Base-by-base conservation (phyloP, 2,888 invertebrate genomes). In the Amphipyra tragopoginis region DNA sequence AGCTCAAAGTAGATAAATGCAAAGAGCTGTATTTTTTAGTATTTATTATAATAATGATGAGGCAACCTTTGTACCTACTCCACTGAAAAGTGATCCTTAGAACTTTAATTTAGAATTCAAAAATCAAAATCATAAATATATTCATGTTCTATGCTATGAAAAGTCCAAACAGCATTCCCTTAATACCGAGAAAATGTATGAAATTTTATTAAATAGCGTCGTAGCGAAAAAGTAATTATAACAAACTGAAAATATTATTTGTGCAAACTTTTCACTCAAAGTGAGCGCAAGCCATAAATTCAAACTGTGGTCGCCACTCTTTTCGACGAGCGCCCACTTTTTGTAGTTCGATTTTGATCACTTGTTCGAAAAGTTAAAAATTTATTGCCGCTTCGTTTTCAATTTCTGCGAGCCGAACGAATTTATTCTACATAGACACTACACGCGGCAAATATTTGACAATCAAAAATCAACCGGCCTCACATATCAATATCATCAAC, bases 331-430 rank as follows among this genome's bases (percentile, higher is more conserved):
- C 82, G 86, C 77, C 84, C 85, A 88, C 84, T 92, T 93, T 93
- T 92, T 90, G 86, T 90, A 92, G 90, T 91, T 90, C 87, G 84
- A 89, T 90, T 90, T 90, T 89, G 92, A 93, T 93, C 90, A 91
- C 91, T 91, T 89, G 90, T 89, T 91, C 84, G 85, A 85, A 91
- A 92, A 92, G 92, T 93, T 90, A 83, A 90, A 88, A 93, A 93
- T 92, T 92, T 92, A 93, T 91, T 84, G 88, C 83, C 84, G 70
- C 84, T 84, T 83, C 83, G 84, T 87, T 91, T 93, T 88, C 90
- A 92, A 91, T 93, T 92, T 88, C 80, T 77, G 79, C 78, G 78
- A 78, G 52, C 11, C 79, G 84, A 86, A 83, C 84, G 82, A 85
- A 86, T 84, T 86, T 81, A 55, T 52, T 73, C 39, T 76, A 70